These are phyloP conservation scores for Ctenopoma kingsleyae DNA, from an alignment of 2,797 vertebrate species.

Conservation along the genomic window DNA sequence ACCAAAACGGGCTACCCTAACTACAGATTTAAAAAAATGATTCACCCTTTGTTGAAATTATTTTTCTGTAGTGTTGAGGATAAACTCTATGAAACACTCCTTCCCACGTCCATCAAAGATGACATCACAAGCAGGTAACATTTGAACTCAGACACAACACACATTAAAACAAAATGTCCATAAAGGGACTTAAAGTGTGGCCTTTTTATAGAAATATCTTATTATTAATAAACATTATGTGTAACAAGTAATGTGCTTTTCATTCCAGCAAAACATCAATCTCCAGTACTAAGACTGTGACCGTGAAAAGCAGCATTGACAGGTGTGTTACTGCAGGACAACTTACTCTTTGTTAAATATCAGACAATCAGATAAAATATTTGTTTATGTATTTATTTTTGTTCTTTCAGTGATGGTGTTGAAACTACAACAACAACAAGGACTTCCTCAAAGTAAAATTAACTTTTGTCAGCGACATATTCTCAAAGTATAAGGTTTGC, in stretches of 20 bases:
- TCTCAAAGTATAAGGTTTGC: not conserved
- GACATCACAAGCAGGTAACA: conserved; percentile 50
- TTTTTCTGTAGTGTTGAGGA: conserved; percentile 58
- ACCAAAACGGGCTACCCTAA: not conserved
- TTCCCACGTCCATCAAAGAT: conserved; percentile 28
- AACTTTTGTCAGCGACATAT: not conserved
- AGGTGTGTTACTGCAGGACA: conserved; percentile 55
- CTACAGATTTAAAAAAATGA: not conserved
- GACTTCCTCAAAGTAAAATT: conserved; percentile 60
- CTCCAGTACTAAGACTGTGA: conserved; percentile 58
- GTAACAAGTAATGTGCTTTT: conserved; percentile 13
- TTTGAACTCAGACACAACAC: not conserved
- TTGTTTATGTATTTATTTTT: not conserved
- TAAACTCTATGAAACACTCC: conserved; percentile 49
- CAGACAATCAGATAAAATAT: not conserved
- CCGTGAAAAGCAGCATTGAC: conserved; percentile 52
- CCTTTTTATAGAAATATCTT: not conserved
- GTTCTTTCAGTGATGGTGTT: conserved; percentile 42
- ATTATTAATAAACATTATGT: conserved; percentile 1
- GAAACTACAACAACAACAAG: conserved; percentile 50
- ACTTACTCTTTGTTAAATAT: not conserved
- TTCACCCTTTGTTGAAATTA: not conserved
- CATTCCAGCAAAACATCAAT: conserved; percentile 53
- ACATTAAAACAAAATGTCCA: not conserved
- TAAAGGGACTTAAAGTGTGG: not conserved